These are phyloP conservation scores for Carollia perspicillata DNA, from an alignment of 2,113 vertebrate genomes.

Conservation along the genomic window DNA sequence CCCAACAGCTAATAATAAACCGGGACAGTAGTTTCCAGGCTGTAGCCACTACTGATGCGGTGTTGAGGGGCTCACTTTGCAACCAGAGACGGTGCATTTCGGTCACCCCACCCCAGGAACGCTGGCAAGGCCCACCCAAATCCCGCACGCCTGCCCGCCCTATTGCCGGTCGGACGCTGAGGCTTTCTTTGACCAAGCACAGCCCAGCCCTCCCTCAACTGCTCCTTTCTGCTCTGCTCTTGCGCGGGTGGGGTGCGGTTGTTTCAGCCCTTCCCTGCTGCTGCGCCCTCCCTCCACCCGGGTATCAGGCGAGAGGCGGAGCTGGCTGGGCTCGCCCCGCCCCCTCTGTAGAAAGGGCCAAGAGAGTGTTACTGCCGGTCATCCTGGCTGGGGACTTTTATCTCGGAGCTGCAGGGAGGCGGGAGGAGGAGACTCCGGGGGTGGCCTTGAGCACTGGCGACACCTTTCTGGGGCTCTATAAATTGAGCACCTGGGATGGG, in stretches of 20 bases:
- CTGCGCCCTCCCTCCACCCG: conserved; percentile 47
- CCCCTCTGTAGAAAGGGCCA: conserved; percentile 52
- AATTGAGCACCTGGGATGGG: conserved; percentile 78
- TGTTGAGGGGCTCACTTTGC: conserved; percentile 16
- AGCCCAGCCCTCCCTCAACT: conserved; percentile 59
- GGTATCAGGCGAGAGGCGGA: conserved; percentile 79
- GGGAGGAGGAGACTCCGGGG: conserved; percentile 74
- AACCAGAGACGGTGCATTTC: not conserved
- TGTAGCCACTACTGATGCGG: not conserved
- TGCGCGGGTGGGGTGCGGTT: conserved; percentile 17
- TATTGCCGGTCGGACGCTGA: conserved; percentile 35
- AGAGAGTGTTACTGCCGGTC: conserved; percentile 75
- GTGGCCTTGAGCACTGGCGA: conserved; percentile 74
- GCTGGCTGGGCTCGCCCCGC: conserved; percentile 52
- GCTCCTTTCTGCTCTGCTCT: conserved; percentile 20
- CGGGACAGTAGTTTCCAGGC: not conserved
- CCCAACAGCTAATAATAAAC: conserved; percentile 67
- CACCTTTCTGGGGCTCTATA: conserved; percentile 80
- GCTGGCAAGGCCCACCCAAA: not conserved
- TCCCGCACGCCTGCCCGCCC: conserved; percentile 32
- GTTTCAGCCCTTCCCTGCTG: not conserved
- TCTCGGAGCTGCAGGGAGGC: conserved; percentile 68
- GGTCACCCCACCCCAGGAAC: not conserved
- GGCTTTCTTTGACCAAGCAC: not conserved
- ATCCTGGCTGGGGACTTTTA: conserved; percentile 72